Evolutionary conservation across 1,140 invertebrate genomes (phyloP).

Genomic region (Theocolax elegans): DNA sequence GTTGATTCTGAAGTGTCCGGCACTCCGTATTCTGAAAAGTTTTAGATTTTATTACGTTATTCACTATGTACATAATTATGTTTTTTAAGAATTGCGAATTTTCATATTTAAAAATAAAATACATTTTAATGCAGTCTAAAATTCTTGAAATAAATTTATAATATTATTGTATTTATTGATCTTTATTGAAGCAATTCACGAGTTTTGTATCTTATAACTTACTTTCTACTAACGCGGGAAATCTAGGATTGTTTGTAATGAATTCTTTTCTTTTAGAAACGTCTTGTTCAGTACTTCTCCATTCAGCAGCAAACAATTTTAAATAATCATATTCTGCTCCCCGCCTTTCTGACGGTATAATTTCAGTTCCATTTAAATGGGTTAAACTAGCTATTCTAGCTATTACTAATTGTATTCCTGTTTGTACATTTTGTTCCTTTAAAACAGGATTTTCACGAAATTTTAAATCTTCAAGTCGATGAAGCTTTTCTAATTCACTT

Average conservation of each 20-base stretch:
- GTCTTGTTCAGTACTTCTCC: slow-evolving; percentile 72
- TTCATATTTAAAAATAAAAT: too few species aligned
- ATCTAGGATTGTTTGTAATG: slow-evolving; percentile 78
- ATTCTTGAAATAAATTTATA: background rate
- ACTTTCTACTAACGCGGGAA: slow-evolving; percentile 72
- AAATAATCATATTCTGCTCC: slow-evolving; percentile 91
- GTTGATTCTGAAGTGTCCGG: slow-evolving; percentile 79
- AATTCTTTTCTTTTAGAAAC: slow-evolving; percentile 70
- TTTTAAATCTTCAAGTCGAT: slow-evolving; percentile 76
- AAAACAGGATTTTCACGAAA: slow-evolving; percentile 80
- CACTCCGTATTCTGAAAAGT: slow-evolving; percentile 78
- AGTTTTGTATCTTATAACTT: slow-evolving; percentile 60
- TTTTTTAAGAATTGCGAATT: too few species aligned
- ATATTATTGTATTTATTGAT: slow-evolving; percentile 40
- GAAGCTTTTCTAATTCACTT: slow-evolving; percentile 85
- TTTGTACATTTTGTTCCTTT: slow-evolving; percentile 75
- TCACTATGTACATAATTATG: slow-evolving; percentile 8
- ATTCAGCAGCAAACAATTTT: slow-evolving; percentile 81
- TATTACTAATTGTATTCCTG: slow-evolving; percentile 78
- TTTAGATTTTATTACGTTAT: slow-evolving; percentile 16
- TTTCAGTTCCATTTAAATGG: slow-evolving; percentile 76
- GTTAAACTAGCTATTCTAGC: slow-evolving; percentile 75
- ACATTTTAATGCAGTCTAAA: too few species aligned
- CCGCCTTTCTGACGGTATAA: slow-evolving; percentile 75
- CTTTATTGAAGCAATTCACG: slow-evolving; percentile 60